phyloP scores from a whole-genome alignment of 1,140 invertebrate species.

The Gerris buenoi region DNA sequence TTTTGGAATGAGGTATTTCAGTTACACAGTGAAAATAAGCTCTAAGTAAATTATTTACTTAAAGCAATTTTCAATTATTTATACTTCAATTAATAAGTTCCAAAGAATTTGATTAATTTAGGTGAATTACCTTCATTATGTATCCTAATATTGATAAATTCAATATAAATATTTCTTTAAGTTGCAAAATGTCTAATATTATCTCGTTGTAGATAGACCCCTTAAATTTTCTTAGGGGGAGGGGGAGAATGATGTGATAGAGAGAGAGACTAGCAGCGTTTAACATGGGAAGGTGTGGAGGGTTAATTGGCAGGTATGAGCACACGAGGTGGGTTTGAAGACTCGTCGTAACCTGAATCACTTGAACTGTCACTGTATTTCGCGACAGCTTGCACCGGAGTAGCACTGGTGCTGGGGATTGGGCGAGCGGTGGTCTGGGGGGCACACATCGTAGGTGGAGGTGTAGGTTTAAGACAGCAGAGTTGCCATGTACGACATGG shows the following conservation, averaged over 20 bases:
- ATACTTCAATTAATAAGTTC: too few species aligned
- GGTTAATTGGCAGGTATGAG: slow-evolving; percentile 3
- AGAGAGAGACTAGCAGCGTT: not conserved
- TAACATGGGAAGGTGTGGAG: not conserved
- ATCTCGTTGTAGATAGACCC: too few species aligned
- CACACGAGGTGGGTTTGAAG: slow-evolving; percentile 32
- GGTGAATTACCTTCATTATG: too few species aligned
- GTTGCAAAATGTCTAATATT: too few species aligned
- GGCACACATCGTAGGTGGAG: not conserved
- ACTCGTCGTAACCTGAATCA: slow-evolving; percentile 46
- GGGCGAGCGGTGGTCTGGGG: not conserved
- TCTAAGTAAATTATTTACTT: too few species aligned
- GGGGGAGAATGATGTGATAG: not conserved
- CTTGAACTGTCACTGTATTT: slow-evolving; percentile 39
- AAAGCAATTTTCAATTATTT: too few species aligned
- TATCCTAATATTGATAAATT: too few species aligned
- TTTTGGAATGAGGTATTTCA: too few species aligned
- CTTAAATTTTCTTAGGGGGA: too few species aligned
- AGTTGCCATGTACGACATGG: slow-evolving; percentile 36
- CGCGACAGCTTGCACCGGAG: slow-evolving; percentile 15
- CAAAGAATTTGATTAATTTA: too few species aligned
- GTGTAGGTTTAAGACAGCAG: not conserved
- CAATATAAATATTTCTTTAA: too few species aligned
- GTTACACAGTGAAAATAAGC: too few species aligned
- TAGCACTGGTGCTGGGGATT: slow-evolving; percentile 7